Percentiles rank a stretch among this genome's conserved stretches.
Evolutionary conservation across 2,888 invertebrate genomes (phyloP).

Genomic region (Tetragnatha montana): DNA sequence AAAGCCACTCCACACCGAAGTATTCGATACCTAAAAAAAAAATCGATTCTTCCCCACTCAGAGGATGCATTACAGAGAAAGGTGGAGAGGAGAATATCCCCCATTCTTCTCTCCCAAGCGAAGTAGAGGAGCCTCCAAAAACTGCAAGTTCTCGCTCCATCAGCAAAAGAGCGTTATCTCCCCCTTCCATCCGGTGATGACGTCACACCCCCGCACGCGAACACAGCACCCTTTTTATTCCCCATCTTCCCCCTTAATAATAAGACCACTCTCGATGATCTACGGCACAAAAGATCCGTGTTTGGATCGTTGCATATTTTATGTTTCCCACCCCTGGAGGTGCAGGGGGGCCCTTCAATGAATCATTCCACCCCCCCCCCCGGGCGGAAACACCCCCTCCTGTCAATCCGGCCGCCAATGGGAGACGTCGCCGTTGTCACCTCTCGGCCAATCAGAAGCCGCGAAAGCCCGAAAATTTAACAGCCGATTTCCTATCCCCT

Average conservation of each 20-base stretch:
- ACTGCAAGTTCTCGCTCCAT: conserved; percentile 40
- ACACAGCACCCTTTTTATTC: background rate
- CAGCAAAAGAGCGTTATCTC: conserved; percentile 19
- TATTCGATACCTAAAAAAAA: background rate
- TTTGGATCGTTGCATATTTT: conserved; percentile 63
- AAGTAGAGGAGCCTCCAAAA: background rate
- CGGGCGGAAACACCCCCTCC: conserved; percentile 14
- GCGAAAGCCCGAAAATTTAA: conserved; percentile 53
- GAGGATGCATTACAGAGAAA: no score
- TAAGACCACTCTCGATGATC: background rate
- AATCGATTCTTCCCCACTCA: conserved; percentile 4
- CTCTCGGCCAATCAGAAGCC: conserved; percentile 51
- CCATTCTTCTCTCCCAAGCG: background rate
- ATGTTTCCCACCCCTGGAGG: conserved; percentile 61
- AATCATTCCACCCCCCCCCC: conserved; percentile 55
- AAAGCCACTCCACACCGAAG: background rate
- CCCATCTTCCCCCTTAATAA: background rate
- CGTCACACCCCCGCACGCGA: background rate
- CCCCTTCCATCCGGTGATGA: background rate
- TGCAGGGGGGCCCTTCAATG: conserved; percentile 32
- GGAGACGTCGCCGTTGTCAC: conserved; percentile 65
- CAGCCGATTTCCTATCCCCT: conserved; percentile 48
- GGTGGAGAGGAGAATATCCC: no score
- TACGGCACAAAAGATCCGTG: conserved; percentile 35
- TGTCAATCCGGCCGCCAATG: conserved; percentile 69